phyloP scores from a whole-genome alignment of 2,888 invertebrate species.

The Pandemis corylana region DNA sequence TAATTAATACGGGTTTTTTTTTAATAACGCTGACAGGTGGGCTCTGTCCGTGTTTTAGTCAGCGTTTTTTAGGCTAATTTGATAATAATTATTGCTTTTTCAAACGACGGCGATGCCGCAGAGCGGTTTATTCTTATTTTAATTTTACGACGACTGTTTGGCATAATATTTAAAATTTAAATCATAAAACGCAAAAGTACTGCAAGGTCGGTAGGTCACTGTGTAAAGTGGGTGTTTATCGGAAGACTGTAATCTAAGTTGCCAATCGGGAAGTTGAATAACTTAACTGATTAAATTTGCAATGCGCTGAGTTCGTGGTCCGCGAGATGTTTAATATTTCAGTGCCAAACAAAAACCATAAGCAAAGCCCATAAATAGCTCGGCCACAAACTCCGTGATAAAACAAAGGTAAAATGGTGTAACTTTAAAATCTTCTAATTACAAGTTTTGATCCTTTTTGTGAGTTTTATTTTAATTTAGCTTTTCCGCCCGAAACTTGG shows the following conservation, averaged over 20 bases:
- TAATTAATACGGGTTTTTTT: conserved; percentile 6
- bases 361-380: background rate
- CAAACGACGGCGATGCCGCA: background rate
- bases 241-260: no score
- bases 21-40: background rate
- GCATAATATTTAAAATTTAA: no score
- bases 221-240: no score
- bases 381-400: conserved; percentile 1
- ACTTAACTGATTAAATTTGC: no score
- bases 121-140: no score
- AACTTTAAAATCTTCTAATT: conserved; percentile 37
- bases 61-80: conserved; percentile 10
- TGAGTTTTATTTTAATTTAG: conserved; percentile 35
- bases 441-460: conserved; percentile 37
- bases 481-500: conserved; percentile 22
- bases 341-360: conserved; percentile 1
- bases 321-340: background rate
- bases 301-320: background rate
- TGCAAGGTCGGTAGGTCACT: no score
- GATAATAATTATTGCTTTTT: conserved; percentile 5
- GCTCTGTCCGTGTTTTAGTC: conserved; percentile 1
- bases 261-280: no score
- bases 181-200: no score
- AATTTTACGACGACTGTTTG: no score
- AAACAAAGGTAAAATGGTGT: conserved; percentile 12